These are phyloP conservation scores for Platycercus adscitus DNA, from an alignment of 2,113 vertebrate genomes.

Conservation along the genomic window DNA sequence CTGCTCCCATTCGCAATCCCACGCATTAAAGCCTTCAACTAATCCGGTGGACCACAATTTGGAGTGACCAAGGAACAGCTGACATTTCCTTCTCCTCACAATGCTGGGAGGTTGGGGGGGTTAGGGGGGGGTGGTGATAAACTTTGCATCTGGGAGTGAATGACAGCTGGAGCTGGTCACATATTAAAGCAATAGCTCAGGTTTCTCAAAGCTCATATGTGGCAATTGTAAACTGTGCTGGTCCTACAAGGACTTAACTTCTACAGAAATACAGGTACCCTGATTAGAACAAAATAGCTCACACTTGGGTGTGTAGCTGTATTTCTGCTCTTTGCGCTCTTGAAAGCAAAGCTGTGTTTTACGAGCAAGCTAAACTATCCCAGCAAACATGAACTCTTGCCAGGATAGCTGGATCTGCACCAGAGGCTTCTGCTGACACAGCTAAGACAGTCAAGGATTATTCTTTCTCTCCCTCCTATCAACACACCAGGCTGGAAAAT, in stretches of 20 bases:
- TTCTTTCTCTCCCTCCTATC: background rate
- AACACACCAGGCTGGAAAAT: constrained; percentile 15
- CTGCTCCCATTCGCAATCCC: background rate
- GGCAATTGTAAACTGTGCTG: background rate
- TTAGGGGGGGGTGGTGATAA: background rate
- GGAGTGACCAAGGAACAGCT: background rate
- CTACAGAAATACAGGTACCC: background rate
- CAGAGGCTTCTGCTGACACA: constrained; percentile 45
- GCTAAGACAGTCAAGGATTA: background rate
- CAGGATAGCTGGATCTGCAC: background rate
- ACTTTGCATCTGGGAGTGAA: background rate
- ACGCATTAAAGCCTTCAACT: background rate
- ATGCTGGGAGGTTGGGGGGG: background rate
- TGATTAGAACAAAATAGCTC: accelerated
- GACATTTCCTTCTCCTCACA: background rate
- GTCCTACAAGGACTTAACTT: background rate
- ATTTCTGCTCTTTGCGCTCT: background rate
- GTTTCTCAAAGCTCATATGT: background rate
- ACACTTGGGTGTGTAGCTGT: background rate
- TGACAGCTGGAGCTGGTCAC: background rate
- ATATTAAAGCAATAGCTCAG: background rate
- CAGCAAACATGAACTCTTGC: background rate
- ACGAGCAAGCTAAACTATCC: background rate
- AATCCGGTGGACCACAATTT: background rate
- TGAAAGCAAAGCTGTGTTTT: background rate